Evolutionary conservation across 2,113 vertebrate species (phyloP), one percentile per base, ranked within the genome.

Genomic region (Charadrius vociferus): DNA sequence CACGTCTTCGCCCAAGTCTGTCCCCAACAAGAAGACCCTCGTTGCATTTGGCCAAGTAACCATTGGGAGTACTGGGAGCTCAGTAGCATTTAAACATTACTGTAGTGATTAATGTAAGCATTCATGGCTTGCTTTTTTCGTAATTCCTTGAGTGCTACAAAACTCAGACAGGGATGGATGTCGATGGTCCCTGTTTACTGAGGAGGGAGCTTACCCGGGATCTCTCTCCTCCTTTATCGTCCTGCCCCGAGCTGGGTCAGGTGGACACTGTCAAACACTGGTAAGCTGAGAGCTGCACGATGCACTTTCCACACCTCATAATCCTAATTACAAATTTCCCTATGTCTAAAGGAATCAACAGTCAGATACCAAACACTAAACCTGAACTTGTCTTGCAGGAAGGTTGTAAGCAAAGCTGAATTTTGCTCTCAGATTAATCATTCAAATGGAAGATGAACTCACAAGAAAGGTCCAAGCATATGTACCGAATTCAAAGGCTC

Each of bases 131-230:
- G 6, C 2, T 27, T 43, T 88, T 88, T 88, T 77, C 7, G 1
- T 5, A 67, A 34, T 6, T 13, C 7, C 0, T 39, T 78, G 14
- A 13, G 30, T 24, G 21, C 41, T 52, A 3, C 29, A 65, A 19
- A 79, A 9, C 23, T 39, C 88, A 72, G 19, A 15, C 29, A 63
- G 71, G 23, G 30, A 15, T 62, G 55, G 26, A 4, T 39, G 67
- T 19, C 0, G 0, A 5, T 41, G 47, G 7, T n/a, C 55, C 12
- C 22, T 1, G 1, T 55, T 55, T 18, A 7, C 36, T 29, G 21
- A 50, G 20, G 26, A 30, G 4, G 50, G 5, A 32, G 3, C 3
- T 85, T 19, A 27, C 22, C 8, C 65, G 49, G 27, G 16, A 61
- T 6, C 14, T 41, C 14, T 20, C 34, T 59, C 13, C 6, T n/a